These are phyloP conservation scores for Daubentonia madagascariensis DNA, from an alignment of 2,113 vertebrate species.

Conservation along the genomic window DNA sequence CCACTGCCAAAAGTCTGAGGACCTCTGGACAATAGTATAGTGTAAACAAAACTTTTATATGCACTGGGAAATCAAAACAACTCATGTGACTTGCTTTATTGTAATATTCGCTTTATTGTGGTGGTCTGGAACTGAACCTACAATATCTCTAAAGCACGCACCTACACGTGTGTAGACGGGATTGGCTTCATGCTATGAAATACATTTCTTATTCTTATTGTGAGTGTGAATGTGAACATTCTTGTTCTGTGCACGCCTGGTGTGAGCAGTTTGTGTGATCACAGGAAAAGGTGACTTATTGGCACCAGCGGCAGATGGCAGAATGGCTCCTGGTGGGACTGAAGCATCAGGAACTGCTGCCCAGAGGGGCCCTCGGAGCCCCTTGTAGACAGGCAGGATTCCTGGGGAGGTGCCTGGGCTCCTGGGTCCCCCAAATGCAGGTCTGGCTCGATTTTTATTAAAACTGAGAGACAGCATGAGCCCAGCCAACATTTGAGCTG, in stretches of 20 bases:
- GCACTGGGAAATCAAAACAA: not conserved
- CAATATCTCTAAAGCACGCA: not conserved
- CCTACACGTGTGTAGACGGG: not conserved
- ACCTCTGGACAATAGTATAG: too few species aligned
- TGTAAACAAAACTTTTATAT: not conserved
- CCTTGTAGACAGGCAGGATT: not conserved
- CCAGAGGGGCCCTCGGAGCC: not conserved
- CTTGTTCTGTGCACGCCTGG: not conserved
- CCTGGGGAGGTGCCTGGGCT: not conserved
- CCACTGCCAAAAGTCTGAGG: too few species aligned
- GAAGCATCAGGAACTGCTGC: not conserved
- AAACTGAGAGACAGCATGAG: not conserved
- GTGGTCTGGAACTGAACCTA: not conserved
- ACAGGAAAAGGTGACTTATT: fast-evolving
- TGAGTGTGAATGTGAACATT: fast-evolving
- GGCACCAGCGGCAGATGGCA: fast-evolving
- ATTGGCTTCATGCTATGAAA: not conserved
- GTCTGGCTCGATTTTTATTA: not conserved
- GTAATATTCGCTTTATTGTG: not conserved
- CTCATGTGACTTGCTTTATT: fast-evolving
- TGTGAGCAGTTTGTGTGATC: not conserved
- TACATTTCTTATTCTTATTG: fast-evolving
- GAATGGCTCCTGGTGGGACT: not conserved
- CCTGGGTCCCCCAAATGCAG: not conserved
- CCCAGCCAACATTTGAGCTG: not conserved